A percentile compares a stretch with the other conserved stretches of the same genome.
phyloP scores from a whole-genome alignment of 2,888 invertebrate genomes.

The Mythimna loreyi region DNA sequence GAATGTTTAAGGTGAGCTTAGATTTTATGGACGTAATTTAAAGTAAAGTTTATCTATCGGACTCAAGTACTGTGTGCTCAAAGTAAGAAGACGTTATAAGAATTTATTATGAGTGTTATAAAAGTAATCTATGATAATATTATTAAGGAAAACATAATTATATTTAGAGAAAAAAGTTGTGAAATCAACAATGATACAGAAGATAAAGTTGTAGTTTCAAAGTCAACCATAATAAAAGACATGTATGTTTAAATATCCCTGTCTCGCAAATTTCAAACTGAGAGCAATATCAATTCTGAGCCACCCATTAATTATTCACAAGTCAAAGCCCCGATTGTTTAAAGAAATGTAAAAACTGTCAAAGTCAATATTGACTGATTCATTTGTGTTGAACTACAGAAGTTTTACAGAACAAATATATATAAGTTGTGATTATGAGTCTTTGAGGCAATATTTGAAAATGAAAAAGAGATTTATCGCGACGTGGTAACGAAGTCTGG shows the following conservation, averaged over 20 bases:
- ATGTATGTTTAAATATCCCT: conserved; percentile 27
- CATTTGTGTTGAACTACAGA: conserved; percentile 66
- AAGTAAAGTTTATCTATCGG: conserved; percentile 46
- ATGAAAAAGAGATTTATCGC: conserved; percentile 69
- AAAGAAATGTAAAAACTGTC: conserved; percentile 70
- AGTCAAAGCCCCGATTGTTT: conserved; percentile 60
- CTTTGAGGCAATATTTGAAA: conserved; percentile 57
- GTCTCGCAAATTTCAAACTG: conserved; percentile 14
- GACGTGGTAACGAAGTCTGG: conserved; percentile 52
- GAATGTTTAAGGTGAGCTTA: conserved; percentile 44
- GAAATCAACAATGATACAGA: background rate
- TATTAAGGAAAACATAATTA: no score
- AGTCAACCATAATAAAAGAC: conserved; percentile 2
- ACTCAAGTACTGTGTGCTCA: conserved; percentile 33
- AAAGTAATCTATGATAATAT: background rate
- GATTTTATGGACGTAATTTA: conserved; percentile 36
- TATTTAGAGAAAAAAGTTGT: no score
- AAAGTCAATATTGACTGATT: conserved; percentile 72
- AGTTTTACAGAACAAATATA: conserved; percentile 59
- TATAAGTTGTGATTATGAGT: conserved; percentile 67
- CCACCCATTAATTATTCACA: conserved; percentile 26
- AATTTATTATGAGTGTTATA: conserved; percentile 11
- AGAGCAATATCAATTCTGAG: conserved; percentile 41
- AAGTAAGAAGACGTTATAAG: conserved; percentile 28
- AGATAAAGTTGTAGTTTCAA: background rate